Conservation (phyloP, 2,797 vertebrate genomes). For the Amblyraja radiata region DNA sequence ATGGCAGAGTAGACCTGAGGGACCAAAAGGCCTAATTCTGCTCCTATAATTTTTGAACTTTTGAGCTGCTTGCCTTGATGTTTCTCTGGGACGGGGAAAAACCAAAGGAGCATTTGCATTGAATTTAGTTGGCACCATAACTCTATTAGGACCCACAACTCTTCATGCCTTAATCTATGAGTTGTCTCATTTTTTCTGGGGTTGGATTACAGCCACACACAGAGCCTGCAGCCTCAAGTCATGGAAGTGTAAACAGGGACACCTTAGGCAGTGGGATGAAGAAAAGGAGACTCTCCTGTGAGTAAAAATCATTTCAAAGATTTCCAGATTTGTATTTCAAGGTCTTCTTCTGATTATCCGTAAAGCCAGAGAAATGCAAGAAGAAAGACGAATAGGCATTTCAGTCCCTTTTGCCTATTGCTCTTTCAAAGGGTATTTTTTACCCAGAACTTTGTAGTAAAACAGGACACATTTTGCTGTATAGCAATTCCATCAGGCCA, state of each 20-base stretch:
- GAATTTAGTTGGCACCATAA: neutral
- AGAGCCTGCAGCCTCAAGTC: neutral
- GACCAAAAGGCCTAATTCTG: too few species aligned
- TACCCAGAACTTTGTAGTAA: too few species aligned
- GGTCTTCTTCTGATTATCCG: neutral
- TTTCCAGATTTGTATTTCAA: neutral
- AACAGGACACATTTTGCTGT: too few species aligned
- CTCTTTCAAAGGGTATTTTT: too few species aligned
- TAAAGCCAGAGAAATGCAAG: too few species aligned
- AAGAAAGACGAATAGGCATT: neutral
- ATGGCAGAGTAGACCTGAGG: too few species aligned
- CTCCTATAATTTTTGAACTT: too few species aligned
- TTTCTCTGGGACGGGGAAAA: too few species aligned
- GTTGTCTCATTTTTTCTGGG: neutral
- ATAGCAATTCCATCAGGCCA: too few species aligned
- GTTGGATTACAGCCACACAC: neutral
- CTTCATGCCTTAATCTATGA: neutral
- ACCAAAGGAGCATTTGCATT: neutral
- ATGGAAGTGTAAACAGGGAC: too few species aligned
- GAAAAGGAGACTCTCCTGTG: neutral
- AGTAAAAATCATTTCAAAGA: neutral
- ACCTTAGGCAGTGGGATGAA: neutral
- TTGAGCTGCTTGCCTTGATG: too few species aligned
- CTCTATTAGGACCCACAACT: neutral
- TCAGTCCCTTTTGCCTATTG: too few species aligned